Base-by-base conservation (phyloP, 2,888 invertebrate genomes). In the Eudemis profundana region DNA sequence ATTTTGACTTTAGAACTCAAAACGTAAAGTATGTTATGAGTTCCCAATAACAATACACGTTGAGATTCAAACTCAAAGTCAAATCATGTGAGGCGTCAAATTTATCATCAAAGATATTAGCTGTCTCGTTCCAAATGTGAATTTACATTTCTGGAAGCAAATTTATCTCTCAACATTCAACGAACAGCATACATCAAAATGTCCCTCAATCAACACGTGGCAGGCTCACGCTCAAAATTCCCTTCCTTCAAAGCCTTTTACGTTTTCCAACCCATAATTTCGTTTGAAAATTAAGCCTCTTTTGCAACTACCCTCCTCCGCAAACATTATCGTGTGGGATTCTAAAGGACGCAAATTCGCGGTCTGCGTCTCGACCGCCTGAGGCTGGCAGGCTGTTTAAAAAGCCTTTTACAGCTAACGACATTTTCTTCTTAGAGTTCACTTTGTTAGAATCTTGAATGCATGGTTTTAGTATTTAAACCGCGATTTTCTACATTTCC, bases 231-330 rank as follows among this genome's bases (percentile, higher is more conserved):
- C 23, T 38, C 27, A 15, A 15, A 29, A 42, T 54, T 54, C 27
- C 23, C n/a, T 21, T 21, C 5, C 17, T 38, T 15, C 23, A 17
- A 27, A 42, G 40, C 12, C 23, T 40, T 44, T 33, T 27, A 27
- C 14, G 23, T 23, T 17, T 50, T 50, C 27, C 19, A 7, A 14
- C 7, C 21, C 47, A 40, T 27, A 54, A 47, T 56, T 50, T 56
- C 33, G n/a, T 51, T 59, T n/a, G 33, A 23, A 38, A 46, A 64
- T 57, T 57, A 57, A 33, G 50, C 56, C 15, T 44, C 21, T 59
- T 53, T 63, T 49, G 14, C 33, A 57, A 33, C 21, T 46, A 23
- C 44, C 15, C 23, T 10, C 50, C 50, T 27, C 33, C 19, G 23
- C 57, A 50, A 59, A 59, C 29, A 36, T 59, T 62, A 38, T 36